phyloP scores from a whole-genome alignment of 2,888 invertebrate species.

The Agrochola lychnidis region DNA sequence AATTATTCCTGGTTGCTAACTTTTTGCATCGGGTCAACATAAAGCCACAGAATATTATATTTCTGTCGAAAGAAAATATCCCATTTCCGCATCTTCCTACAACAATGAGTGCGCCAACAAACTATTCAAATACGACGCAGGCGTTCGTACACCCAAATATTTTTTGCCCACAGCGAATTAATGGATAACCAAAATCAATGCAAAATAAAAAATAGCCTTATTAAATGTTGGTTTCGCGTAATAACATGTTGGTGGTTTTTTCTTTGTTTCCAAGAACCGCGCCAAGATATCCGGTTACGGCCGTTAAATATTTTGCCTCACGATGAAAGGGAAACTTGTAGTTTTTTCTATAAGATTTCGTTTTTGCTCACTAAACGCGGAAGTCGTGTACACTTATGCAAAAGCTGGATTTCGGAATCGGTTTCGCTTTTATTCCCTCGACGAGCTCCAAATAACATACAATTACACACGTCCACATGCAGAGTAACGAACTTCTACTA shows the following conservation, averaged over 20 bases:
- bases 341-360: constrained; percentile 86
- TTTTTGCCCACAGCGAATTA: constrained; percentile 88
- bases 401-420: constrained; percentile 86
- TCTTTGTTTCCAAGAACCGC: constrained; percentile 89
- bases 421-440: constrained; percentile 85
- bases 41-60: constrained; percentile 89
- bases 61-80: constrained; percentile 91
- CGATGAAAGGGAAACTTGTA: constrained; percentile 89
- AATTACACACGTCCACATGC: constrained; percentile 83
- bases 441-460: constrained; percentile 83
- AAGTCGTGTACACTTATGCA: constrained; percentile 89
- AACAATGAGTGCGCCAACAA: constrained; percentile 88
- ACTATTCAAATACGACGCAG: constrained; percentile 88
- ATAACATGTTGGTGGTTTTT: constrained; percentile 90
- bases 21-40: constrained; percentile 87
- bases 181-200: constrained; percentile 90
- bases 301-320: constrained; percentile 90
- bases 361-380: constrained; percentile 88
- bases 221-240: constrained; percentile 90
- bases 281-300: constrained; percentile 89
- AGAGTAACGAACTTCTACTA: constrained; percentile 74
- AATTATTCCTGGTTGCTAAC: constrained; percentile 78
- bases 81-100: constrained; percentile 90
- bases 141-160: constrained; percentile 83
- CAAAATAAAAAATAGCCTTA: constrained; percentile 89